Base-by-base conservation (phyloP, 2,888 invertebrate genomes). In the Altica lythri region DNA sequence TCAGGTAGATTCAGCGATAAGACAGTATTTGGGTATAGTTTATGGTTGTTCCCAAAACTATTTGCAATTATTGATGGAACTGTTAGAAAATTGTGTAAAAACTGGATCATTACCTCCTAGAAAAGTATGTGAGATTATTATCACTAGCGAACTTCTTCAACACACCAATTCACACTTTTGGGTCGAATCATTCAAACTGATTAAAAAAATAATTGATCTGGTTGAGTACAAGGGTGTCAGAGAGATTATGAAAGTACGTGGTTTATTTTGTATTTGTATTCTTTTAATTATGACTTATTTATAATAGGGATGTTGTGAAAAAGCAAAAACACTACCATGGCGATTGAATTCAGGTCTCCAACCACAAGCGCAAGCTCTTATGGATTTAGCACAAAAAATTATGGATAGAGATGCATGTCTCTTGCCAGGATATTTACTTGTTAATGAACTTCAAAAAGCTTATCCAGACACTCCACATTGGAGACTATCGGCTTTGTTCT, bases 191-290 rank as follows among this genome's bases (percentile, higher is more conserved):
- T 95, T 97, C 73, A 83, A 83, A 63, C 79, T 96, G 2, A 87
- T 97, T 47, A 83, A 89, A 63, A 86, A 86, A 73, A 87, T 95
- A 34, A 91, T 97, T 67, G 89, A 89, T 29, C 89, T 91, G 52
- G 95, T 96, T 1, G 95, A 96, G 75, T 97, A 97, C 73, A 97
- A 97, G 79, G 96, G 93, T 10, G 93, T 94, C 0, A 79, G 93
- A 63, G 93, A 93, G 80, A 90, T 94, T 53, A 92, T 94, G 91
- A 93, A 92, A 81, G 89, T 86, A 75, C 69, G 69, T 51, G 16
- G 8, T 5, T 29, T 4, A 34, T 6, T 42, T 17, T 9, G 12
- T 25, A 3, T 4, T 17, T 19, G 6, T 30, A 30, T 17, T 6
- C n/a, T 12, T n/a, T n/a, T n/a, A n/a, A n/a, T n/a, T n/a, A n/a